These are phyloP conservation scores for Arctopsyche grandis DNA, from an alignment of 1,140 invertebrate genomes.

Conservation along the genomic window DNA sequence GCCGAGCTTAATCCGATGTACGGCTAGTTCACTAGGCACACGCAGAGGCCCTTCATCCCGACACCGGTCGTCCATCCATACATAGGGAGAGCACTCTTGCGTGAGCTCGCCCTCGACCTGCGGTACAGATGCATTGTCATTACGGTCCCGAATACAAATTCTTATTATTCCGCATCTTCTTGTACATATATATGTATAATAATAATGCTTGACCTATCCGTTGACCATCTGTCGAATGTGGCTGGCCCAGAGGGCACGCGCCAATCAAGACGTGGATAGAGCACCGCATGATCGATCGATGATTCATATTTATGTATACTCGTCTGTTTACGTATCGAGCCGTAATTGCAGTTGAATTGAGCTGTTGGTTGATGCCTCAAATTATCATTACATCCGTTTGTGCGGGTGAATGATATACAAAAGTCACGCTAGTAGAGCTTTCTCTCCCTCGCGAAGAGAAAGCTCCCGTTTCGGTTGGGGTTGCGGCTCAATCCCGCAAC, in stretches of 20 bases:
- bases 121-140: not conserved
- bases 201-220: not conserved
- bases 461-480: slow-evolving; percentile 31
- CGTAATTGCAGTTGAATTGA: not conserved
- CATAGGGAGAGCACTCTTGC: not conserved
- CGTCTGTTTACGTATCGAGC: too few relatives aligned
- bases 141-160: not conserved
- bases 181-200: not conserved
- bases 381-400: slow-evolving; percentile 55
- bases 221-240: not conserved
- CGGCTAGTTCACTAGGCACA: slow-evolving; percentile 40
- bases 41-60: not conserved
- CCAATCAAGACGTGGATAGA: not conserved
- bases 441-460: not conserved
- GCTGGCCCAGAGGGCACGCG: not conserved
- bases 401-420: slow-evolving; percentile 48
- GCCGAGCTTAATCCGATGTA: slow-evolving; percentile 38
- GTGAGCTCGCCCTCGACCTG: not conserved
- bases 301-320: too few relatives aligned
- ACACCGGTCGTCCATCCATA: too few relatives aligned
- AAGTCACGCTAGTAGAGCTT: slow-evolving; percentile 45
- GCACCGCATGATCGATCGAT: too few relatives aligned
- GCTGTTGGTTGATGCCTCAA: too few relatives aligned
- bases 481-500: slow-evolving; percentile 24
- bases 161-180: not conserved